Evolutionary conservation across 2,113 vertebrate genomes (phyloP).

Genomic region (Leptobrachium ailaonicum): DNA sequence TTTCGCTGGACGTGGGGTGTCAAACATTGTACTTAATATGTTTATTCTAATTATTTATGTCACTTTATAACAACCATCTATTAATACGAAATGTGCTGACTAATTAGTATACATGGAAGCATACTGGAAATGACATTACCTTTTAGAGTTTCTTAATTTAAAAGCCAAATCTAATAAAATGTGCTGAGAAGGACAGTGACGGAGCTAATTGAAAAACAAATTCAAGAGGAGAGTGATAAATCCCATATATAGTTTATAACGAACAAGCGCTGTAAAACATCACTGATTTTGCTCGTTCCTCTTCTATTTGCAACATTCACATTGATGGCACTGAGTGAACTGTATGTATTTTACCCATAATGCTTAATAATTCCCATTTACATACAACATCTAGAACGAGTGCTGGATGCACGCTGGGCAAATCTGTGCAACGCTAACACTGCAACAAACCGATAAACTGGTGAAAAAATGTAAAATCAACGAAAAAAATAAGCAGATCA

Average conservation of each 20-base stretch:
- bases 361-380: too few species aligned
- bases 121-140: conserved; percentile 32
- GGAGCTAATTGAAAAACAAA: conserved; percentile 17
- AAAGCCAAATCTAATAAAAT: conserved; percentile 31
- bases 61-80: conserved; percentile 26
- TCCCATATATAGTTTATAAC: conserved; percentile 9
- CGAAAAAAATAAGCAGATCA: too few species aligned
- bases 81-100: conserved; percentile 26
- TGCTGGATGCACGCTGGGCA: too few species aligned
- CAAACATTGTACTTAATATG: conserved; percentile 25
- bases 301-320: too few species aligned
- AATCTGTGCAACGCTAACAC: too few species aligned
- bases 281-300: too few species aligned
- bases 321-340: too few species aligned
- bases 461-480: too few species aligned
- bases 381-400: too few species aligned
- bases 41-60: conserved; percentile 29
- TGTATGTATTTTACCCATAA: too few species aligned
- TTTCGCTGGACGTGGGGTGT: conserved; percentile 24
- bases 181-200: conserved; percentile 16
- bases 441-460: too few species aligned
- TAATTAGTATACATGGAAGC: conserved; percentile 31
- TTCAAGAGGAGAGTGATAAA: conserved; percentile 13
- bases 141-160: conserved; percentile 33
- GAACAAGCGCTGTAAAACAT: neutral